Conservation (phyloP, 2,888 invertebrate species). For the Bellardia bayeri region DNA sequence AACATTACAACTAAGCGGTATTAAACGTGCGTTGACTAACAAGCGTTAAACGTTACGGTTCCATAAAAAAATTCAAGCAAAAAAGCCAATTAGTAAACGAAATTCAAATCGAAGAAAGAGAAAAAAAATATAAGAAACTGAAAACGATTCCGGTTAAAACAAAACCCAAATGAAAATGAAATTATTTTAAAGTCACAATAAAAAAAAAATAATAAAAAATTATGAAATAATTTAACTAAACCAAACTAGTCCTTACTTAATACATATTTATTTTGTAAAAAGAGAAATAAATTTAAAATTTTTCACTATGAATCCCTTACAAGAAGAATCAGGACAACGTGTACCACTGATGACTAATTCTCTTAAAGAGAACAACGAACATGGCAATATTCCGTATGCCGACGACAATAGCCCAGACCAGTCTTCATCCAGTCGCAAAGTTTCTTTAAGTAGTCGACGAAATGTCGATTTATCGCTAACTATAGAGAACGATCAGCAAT, state of each 20-base stretch:
- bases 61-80: constrained; percentile 8
- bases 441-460: constrained; percentile 41
- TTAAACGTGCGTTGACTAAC: constrained; percentile 63
- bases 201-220: constrained; percentile 10
- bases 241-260: constrained; percentile 1
- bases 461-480: constrained; percentile 36
- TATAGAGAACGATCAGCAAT: constrained; percentile 24
- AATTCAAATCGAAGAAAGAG: constrained; percentile 1
- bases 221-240: constrained; percentile 5
- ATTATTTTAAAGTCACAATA: constrained; percentile 12
- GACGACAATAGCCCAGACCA: constrained; percentile 44
- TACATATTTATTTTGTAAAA: background rate
- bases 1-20: constrained; percentile 36
- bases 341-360: constrained; percentile 42
- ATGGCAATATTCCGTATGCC: constrained; percentile 57
- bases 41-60: constrained; percentile 47
- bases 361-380: constrained; percentile 14
- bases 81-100: background rate
- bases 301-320: constrained; percentile 53
- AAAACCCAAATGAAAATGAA: constrained; percentile 20
- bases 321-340: constrained; percentile 44
- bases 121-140: constrained; percentile 6
- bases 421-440: constrained; percentile 28
- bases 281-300: background rate
- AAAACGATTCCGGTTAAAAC: background rate